Evolutionary conservation across 2,888 invertebrate species (phyloP).

Genomic region (Cenopis cana): DNA sequence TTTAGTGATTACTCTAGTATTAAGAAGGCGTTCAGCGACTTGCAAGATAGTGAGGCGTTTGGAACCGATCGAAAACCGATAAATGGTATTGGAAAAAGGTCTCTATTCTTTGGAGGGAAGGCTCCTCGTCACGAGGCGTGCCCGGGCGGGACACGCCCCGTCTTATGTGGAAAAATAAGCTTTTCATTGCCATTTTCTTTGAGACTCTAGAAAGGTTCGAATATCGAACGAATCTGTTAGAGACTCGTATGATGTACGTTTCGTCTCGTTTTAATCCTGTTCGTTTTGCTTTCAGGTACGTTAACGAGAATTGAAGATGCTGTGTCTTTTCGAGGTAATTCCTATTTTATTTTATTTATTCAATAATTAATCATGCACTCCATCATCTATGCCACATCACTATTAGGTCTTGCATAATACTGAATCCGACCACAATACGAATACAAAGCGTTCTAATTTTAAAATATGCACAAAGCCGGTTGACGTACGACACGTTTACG

Average conservation of each 20-base stretch:
- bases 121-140: slow-evolving; percentile 74
- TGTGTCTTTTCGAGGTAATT: slow-evolving; percentile 74
- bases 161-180: slow-evolving; percentile 78
- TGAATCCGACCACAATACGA: slow-evolving; percentile 28
- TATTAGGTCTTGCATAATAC: slow-evolving; percentile 20
- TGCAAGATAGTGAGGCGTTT: slow-evolving; percentile 84
- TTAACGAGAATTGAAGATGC: slow-evolving; percentile 62
- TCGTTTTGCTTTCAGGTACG: slow-evolving; percentile 69
- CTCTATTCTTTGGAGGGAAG: slow-evolving; percentile 74
- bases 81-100: slow-evolving; percentile 79
- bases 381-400: slow-evolving; percentile 27
- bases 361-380: slow-evolving; percentile 36
- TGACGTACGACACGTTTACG: slow-evolving; percentile 57
- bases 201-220: slow-evolving; percentile 47
- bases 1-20: slow-evolving; percentile 58
- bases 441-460: slow-evolving; percentile 38
- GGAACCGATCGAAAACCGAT: slow-evolving; percentile 82
- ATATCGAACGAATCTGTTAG: slow-evolving; percentile 16
- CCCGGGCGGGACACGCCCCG: slow-evolving; percentile 76
- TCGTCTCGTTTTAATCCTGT: slow-evolving; percentile 21
- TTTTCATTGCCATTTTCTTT: slow-evolving; percentile 67
- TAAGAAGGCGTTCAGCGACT: slow-evolving; percentile 85
- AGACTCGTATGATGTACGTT: slow-evolving; percentile 25
- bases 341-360: slow-evolving; percentile 45
- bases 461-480: slow-evolving; percentile 42